Conservation (phyloP, 2,113 vertebrate species). For the Panthera uncia region DNA sequence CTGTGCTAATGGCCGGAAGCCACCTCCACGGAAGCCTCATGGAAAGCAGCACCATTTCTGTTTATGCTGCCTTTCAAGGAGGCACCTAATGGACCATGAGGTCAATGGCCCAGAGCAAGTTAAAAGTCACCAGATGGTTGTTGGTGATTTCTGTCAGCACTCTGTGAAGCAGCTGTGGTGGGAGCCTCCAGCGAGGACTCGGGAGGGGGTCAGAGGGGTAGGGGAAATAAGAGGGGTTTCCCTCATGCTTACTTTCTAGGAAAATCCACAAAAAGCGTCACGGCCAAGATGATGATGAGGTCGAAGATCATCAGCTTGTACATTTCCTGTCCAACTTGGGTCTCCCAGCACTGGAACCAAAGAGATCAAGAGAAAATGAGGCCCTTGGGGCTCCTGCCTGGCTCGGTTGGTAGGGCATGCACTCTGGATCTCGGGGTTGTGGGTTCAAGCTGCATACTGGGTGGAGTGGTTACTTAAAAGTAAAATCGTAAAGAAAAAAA, state of each 20-base stretch:
- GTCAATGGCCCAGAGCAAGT: too few species aligned
- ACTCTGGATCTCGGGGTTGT: too few species aligned
- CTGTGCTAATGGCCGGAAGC: neutral
- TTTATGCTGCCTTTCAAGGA: neutral
- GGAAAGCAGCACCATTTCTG: neutral
- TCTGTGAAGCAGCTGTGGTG: neutral
- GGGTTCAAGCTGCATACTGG: too few species aligned
- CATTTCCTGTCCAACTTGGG: conserved; percentile 97
- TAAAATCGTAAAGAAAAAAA: too few species aligned
- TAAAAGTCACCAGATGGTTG: neutral
- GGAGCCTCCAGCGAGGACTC: neutral
- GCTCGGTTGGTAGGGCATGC: too few species aligned
- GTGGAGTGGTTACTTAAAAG: too few species aligned
- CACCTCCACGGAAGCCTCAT: rapidly evolving
- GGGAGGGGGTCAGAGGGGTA: rapidly evolving
- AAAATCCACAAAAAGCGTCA: conserved; percentile 92
- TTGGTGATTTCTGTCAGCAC: neutral
- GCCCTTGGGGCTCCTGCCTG: too few species aligned
- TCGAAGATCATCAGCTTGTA: conserved; percentile 98
- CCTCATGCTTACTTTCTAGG: conserved; percentile 92
- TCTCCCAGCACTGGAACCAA: conserved; percentile 95
- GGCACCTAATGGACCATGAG: neutral
- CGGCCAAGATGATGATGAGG: conserved; percentile 91
- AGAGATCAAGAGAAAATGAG: neutral
- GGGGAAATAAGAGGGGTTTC: rapidly evolving